Base-by-base conservation (phyloP, 1,140 invertebrate genomes). In the Drosophila bocki region DNA sequence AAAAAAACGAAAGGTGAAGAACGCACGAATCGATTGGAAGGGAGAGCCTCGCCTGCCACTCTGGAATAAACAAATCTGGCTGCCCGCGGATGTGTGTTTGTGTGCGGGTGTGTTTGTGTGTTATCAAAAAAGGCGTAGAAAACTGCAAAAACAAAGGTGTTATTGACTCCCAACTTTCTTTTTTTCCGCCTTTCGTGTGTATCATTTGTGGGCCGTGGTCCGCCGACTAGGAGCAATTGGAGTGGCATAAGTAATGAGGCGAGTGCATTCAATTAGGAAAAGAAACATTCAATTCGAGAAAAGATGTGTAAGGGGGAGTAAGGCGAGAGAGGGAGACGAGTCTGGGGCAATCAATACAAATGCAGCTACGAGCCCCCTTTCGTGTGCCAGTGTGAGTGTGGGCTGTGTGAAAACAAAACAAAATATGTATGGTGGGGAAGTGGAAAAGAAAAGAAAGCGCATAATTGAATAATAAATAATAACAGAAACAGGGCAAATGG, bases 381-480 rank as follows among this genome's bases (percentile, higher is more conserved):
- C 33, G 48, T 41, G 39, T 39, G 29, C 2, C n/a, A 60, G 19
- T 58, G 45, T 41, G 19, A 53, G 57, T 70, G 50, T 35, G 51
- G 33, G 48, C 44, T 77, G 48, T 80, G 76, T 83, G 83, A 88
- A 86, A 87, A 87, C 83, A 87, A 87, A 87, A 88, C 83, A 87
- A 88, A 79, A 76, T 63, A 47, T 79, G 67, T 39, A 39, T 69
- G 78, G 78, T 64, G 65, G 61, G 62, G 68, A 32, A 67, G 33
- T 37, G 51, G 53, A 56, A 56, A 39, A 39, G 67, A 86, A 86
- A 86, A 86, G 83, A 87, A 87, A 87, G 83, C 84, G 83, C 83
- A 87, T 87, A 87, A 88, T 87, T 87, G 83, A 88, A 87, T 83
- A 88, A 87, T 83, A 88, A 87, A 83, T 87, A 88, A 87, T 84